These are phyloP conservation scores for Ophion ellenae DNA, from an alignment of 2,888 invertebrate genomes.

Conservation along the genomic window DNA sequence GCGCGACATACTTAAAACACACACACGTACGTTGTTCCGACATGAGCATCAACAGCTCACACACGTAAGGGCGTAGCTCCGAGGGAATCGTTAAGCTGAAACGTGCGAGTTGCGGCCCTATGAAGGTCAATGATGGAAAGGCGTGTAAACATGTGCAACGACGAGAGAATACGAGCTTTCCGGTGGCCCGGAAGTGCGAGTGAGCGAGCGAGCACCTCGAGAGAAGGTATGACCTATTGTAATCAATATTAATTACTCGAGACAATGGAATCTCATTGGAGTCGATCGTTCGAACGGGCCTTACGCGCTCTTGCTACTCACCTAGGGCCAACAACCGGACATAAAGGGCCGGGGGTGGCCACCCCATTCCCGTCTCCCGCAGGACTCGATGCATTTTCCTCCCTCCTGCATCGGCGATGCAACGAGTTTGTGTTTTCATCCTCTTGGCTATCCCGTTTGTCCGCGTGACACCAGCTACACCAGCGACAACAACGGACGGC, in stretches of 20 bases:
- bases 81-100: not conserved
- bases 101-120: slow-evolving; percentile 22
- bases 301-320: slow-evolving; percentile 66
- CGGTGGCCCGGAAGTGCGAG: slow-evolving; percentile 28
- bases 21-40: not conserved
- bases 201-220: slow-evolving; percentile 37
- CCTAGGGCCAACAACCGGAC: slow-evolving; percentile 54
- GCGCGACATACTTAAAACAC: slow-evolving; percentile 44
- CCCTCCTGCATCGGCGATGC: slow-evolving; percentile 43
- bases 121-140: not conserved
- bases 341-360: slow-evolving; percentile 43
- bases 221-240: slow-evolving; percentile 82
- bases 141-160: slow-evolving; percentile 5
- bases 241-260: slow-evolving; percentile 84
- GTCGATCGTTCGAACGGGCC: slow-evolving; percentile 82
- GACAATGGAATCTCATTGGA: slow-evolving; percentile 84
- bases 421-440: slow-evolving; percentile 55
- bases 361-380: slow-evolving; percentile 25
- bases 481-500: slow-evolving; percentile 9
- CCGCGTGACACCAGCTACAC: slow-evolving; percentile 45
- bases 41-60: not conserved
- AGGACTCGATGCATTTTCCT: slow-evolving; percentile 54
- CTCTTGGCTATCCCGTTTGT: slow-evolving; percentile 31
- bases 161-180: slow-evolving; percentile 35
- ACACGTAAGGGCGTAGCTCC: not conserved